Conservation (phyloP, 2,797 vertebrate species). For the Myoxocephalus aenaeus region DNA sequence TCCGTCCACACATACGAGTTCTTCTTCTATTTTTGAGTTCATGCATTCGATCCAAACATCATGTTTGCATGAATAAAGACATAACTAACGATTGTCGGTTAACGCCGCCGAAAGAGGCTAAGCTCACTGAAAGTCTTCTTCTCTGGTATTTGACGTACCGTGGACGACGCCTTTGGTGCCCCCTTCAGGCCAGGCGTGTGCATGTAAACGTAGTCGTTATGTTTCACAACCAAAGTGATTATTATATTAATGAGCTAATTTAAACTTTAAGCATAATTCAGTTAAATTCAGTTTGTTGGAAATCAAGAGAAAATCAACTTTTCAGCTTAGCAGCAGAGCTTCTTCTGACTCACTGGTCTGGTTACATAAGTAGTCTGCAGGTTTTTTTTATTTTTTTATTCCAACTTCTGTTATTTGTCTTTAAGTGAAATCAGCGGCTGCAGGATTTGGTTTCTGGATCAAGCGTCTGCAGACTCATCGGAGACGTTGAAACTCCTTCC, state of each 20-base stretch:
- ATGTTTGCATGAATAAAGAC: background rate
- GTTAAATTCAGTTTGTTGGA: background rate
- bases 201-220: too few relatives aligned
- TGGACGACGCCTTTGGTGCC: too few relatives aligned
- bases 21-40: background rate
- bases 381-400: background rate
- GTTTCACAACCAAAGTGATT: too few relatives aligned
- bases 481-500: too few relatives aligned
- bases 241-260: background rate
- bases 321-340: constrained; percentile 1
- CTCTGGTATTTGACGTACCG: too few relatives aligned
- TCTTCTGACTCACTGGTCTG: constrained; percentile 2
- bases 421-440: constrained; percentile 4
- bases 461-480: constrained; percentile 8
- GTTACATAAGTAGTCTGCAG: constrained; percentile 40
- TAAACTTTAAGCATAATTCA: background rate
- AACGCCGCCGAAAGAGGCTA: too few relatives aligned
- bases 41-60: background rate
- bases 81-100: background rate
- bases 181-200: too few relatives aligned
- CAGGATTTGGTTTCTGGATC: background rate
- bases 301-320: background rate
- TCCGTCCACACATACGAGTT: too few relatives aligned
- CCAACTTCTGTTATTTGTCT: background rate
- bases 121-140: too few relatives aligned